Conservation (phyloP, 92 coral and sea anemone species). For the Nematostella vectensis region DNA sequence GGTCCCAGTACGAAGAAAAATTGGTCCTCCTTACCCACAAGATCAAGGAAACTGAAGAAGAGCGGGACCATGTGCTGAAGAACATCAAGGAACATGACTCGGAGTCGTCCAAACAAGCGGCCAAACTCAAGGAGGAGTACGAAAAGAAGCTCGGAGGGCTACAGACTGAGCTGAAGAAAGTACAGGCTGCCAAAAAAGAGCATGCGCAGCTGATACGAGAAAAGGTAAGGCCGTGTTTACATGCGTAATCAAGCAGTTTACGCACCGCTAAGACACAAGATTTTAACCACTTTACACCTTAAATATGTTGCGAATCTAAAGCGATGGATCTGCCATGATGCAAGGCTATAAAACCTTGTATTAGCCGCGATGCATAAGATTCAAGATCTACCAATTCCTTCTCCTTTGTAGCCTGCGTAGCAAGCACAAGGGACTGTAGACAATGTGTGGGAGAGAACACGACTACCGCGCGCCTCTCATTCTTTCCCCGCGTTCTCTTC, state of each 20-base stretch:
- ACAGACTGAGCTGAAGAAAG: slow-evolving; percentile 78
- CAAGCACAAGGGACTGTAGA: too few relatives aligned
- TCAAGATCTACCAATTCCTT: too few relatives aligned
- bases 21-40: slow-evolving; percentile 67
- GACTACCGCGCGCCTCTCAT: too few relatives aligned
- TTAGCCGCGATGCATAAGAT: too few relatives aligned
- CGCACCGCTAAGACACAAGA: background rate
- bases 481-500: too few relatives aligned
- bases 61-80: slow-evolving; percentile 72
- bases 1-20: slow-evolving; percentile 88
- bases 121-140: slow-evolving; percentile 60
- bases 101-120: slow-evolving; percentile 57
- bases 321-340: too few relatives aligned
- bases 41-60: slow-evolving; percentile 87
- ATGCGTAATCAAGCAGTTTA: background rate
- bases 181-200: slow-evolving; percentile 87
- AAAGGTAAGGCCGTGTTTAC: slow-evolving; percentile 67
- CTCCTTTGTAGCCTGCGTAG: too few relatives aligned
- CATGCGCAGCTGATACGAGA: slow-evolving; percentile 79
- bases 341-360: too few relatives aligned
- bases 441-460: too few relatives aligned
- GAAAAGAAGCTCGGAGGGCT: slow-evolving; percentile 78
- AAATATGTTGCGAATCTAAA: too few relatives aligned
- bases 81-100: slow-evolving; percentile 66
- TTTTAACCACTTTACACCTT: too few relatives aligned